phyloP scores from a whole-genome alignment of 2,113 vertebrate genomes.

The Halichoeres trimaculatus region DNA sequence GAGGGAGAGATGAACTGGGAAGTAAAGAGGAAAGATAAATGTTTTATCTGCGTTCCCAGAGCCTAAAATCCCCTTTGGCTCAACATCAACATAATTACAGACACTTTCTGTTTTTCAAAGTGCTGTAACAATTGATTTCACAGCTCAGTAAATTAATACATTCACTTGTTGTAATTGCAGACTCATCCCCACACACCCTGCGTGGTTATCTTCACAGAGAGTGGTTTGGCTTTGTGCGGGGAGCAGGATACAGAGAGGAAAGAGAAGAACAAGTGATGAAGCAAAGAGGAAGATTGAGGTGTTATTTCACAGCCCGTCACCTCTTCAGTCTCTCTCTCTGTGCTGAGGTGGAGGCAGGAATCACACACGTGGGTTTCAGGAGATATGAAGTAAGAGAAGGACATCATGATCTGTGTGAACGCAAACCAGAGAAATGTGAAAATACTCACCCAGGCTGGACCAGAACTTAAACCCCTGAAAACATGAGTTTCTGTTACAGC shows the following conservation, averaged over 20 bases:
- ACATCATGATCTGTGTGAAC: background rate
- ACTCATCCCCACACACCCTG: constrained; percentile 36
- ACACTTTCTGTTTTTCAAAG: constrained; percentile 18
- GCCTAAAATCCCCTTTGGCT: constrained; percentile 50
- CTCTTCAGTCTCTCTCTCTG: background rate
- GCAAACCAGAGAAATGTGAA: background rate
- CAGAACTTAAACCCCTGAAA: background rate
- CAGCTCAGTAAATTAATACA: constrained; percentile 53
- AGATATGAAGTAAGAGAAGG: background rate
- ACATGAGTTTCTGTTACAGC: too few relatives aligned
- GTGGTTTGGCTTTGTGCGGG: constrained; percentile 2
- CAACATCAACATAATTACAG: constrained; percentile 49
- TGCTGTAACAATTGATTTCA: constrained; percentile 60
- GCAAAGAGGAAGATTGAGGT: background rate
- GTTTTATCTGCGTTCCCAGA: constrained; percentile 55
- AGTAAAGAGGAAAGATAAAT: constrained; percentile 37
- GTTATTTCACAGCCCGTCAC: constrained; percentile 7
- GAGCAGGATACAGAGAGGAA: background rate
- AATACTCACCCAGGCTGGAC: background rate
- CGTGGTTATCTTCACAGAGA: constrained; percentile 28
- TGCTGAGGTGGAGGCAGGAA: background rate
- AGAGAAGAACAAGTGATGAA: background rate
- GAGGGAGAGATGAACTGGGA: constrained; percentile 31
- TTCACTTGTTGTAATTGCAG: constrained; percentile 49
- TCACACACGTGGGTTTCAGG: background rate